Evolutionary conservation across 2,888 invertebrate genomes (phyloP).

Genomic region (Ornithoptera priamus): DNA sequence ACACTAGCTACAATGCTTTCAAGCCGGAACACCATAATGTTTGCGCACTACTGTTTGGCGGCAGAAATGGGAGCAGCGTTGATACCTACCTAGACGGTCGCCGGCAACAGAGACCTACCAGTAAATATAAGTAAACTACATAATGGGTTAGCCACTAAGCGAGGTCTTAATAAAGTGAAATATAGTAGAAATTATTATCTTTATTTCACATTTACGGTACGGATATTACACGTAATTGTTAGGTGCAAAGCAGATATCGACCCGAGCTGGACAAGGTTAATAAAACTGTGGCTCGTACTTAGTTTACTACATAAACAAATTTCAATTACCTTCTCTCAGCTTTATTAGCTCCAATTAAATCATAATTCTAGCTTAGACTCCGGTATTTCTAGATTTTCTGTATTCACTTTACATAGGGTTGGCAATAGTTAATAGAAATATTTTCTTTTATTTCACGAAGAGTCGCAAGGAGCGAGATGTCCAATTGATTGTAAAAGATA

Average conservation of each 20-base stretch:
- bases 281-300: slow-evolving; percentile 58
- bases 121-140: neutral
- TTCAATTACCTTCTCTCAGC: slow-evolving; percentile 67
- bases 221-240: slow-evolving; percentile 47
- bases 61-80: too few species aligned
- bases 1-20: too few species aligned
- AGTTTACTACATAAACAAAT: slow-evolving; percentile 59
- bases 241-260: slow-evolving; percentile 42
- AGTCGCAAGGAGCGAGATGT: too few species aligned
- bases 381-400: slow-evolving; percentile 44
- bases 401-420: slow-evolving; percentile 48
- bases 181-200: neutral
- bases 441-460: neutral
- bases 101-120: too few species aligned
- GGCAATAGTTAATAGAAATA: slow-evolving; percentile 28
- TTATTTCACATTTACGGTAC: slow-evolving; percentile 1
- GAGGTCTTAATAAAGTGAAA: neutral
- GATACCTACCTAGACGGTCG: too few species aligned
- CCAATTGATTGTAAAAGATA: too few species aligned
- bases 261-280: slow-evolving; percentile 54
- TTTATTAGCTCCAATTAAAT: slow-evolving; percentile 76
- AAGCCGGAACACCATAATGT: too few species aligned
- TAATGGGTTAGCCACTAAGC: neutral
- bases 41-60: too few species aligned
- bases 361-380: slow-evolving; percentile 56